A percentile compares a stretch with the other conserved stretches of the same genome.
phyloP scores from a whole-genome alignment of 2,113 vertebrate genomes.

The zebrafish (Danio rerio) region GRCz12tu NC_133182.1:70868001-70868500 shows the following conservation, averaged over 20 bases:
- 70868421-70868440: too few species aligned
- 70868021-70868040: conserved; percentile 98
- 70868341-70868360: too few species aligned
- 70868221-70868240: conserved; percentile 98
- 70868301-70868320: conserved; percentile 61
- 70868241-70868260: conserved; percentile 96
- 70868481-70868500: too few species aligned
- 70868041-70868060: conserved; percentile 86
- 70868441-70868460: too few species aligned
- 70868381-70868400: too few species aligned
- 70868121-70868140: neutral
- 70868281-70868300: conserved; percentile 99
- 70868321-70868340: too few species aligned
- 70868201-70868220: conserved; percentile 98
- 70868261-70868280: conserved; percentile 99
- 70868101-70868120: neutral
- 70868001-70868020: conserved; percentile 95
- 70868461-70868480: too few species aligned
- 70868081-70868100: neutral
- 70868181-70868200: conserved; percentile 99
- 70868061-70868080: conserved; percentile 80
- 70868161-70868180: conserved; percentile 86
- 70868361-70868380: too few species aligned
- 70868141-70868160: conserved; percentile 29
- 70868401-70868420: too few species aligned